These are phyloP conservation scores for Trachymyrmex septentrionalis DNA, from an alignment of 1,140 invertebrate species.

Conservation along the genomic window DNA sequence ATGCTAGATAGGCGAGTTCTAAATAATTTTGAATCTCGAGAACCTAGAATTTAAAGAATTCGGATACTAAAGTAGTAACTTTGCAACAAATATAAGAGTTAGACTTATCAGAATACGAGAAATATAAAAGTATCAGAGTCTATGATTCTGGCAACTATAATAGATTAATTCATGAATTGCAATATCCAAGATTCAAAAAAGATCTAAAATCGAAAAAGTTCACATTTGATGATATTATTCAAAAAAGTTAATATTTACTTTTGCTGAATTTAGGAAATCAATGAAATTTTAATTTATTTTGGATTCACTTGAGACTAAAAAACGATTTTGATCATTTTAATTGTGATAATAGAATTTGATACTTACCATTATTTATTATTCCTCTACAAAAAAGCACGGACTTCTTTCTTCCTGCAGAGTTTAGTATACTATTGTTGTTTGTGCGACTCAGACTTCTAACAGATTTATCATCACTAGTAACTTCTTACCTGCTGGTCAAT, in stretches of 20 bases:
- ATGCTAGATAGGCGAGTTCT: not conserved
- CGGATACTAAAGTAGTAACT: not conserved
- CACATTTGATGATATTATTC: not conserved
- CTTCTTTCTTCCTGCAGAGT: not conserved
- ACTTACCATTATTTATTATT: constrained; percentile 39
- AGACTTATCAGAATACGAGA: not conserved
- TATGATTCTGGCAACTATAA: not conserved
- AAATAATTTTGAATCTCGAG: constrained; percentile 33
- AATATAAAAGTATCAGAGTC: constrained; percentile 18
- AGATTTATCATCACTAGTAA: constrained; percentile 18
- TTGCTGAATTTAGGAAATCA: not conserved
- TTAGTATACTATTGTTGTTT: constrained; percentile 15
- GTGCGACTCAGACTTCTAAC: not conserved
- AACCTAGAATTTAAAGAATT: constrained; percentile 46
- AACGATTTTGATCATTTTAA: not conserved
- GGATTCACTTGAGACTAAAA: not conserved
- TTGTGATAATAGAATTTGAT: constrained; percentile 14
- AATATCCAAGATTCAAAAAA: constrained; percentile 11
- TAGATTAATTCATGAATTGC: constrained; percentile 15
- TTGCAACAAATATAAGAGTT: constrained; percentile 29
- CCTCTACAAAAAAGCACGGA: not conserved
- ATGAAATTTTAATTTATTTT: not conserved
- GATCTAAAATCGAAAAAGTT: not conserved
- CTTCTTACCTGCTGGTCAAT: constrained; percentile 45
- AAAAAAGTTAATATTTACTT: not conserved